These are phyloP conservation scores for Ciconia maguari DNA, from an alignment of 2,113 vertebrate species.

Conservation along the genomic window DNA sequence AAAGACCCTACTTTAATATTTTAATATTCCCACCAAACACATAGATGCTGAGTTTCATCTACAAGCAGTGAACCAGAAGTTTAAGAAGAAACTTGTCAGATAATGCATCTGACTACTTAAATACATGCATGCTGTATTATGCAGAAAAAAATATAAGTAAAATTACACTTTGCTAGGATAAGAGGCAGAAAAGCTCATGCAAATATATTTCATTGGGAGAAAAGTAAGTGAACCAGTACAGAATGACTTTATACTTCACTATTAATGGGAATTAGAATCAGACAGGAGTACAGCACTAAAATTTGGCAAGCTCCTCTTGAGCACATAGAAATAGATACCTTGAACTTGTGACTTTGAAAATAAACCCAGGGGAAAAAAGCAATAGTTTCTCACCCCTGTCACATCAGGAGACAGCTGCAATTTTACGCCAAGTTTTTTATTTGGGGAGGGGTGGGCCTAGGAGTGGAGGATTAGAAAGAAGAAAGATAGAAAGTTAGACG, in stretches of 20 bases:
- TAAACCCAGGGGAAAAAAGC: neutral
- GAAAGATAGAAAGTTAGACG: neutral
- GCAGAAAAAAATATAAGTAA: neutral
- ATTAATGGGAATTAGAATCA: neutral
- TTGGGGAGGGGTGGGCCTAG: rapidly evolving
- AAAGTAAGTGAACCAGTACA: neutral
- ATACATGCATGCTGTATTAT: neutral
- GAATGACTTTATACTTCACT: neutral
- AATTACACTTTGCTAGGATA: neutral
- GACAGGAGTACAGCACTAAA: neutral
- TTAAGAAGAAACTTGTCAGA: neutral
- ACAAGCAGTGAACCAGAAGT: neutral
- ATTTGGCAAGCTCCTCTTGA: neutral
- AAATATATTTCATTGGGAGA: neutral
- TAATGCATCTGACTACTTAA: neutral
- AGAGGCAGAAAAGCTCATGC: neutral
- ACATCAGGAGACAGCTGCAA: neutral
- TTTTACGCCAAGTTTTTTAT: neutral
- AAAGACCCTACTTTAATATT: neutral
- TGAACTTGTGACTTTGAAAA: neutral
- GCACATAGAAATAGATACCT: neutral
- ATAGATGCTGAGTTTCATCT: neutral
- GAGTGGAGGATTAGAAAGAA: neutral
- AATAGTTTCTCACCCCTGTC: neutral
- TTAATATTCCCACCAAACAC: neutral